These are phyloP conservation scores for Hucho hucho DNA, from an alignment of 2,113 vertebrate genomes.

Conservation along the genomic window DNA sequence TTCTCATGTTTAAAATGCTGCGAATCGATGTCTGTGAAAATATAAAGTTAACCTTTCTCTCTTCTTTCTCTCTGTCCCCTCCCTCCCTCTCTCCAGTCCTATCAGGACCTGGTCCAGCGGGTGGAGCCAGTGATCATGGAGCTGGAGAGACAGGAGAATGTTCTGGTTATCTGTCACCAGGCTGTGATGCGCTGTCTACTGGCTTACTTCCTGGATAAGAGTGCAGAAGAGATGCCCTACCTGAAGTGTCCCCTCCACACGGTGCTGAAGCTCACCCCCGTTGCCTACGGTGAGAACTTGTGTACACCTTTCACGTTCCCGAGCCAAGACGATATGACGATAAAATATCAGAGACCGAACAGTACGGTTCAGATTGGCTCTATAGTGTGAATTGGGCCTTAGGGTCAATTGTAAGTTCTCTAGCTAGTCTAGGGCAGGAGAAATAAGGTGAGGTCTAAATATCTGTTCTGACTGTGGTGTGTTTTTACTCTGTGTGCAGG, in stretches of 20 bases:
- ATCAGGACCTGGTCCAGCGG: constrained; percentile 95
- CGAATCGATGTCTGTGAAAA: background rate
- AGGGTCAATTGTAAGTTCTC: background rate
- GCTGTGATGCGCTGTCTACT: constrained; percentile 95
- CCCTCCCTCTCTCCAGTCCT: constrained; percentile 80
- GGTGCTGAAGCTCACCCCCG: constrained; percentile 90
- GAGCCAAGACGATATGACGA: background rate
- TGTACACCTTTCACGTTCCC: too few species aligned
- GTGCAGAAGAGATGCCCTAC: constrained; percentile 97
- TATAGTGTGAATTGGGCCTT: background rate
- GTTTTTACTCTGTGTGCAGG: constrained; percentile 58
- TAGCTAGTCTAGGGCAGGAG: background rate
- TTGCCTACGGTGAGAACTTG: constrained; percentile 85
- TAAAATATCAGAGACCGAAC: too few species aligned
- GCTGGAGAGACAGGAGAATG: constrained; percentile 92
- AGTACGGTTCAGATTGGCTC: too few species aligned
- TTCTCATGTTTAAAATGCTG: background rate
- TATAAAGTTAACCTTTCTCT: background rate
- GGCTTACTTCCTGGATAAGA: constrained; percentile 96
- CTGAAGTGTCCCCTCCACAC: constrained; percentile 95
- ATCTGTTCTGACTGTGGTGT: background rate
- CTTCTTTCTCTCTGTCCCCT: background rate
- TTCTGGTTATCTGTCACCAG: constrained; percentile 94
- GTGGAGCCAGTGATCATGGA: constrained; percentile 98
- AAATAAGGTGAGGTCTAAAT: too few species aligned